Evolutionary conservation across 2,113 vertebrate genomes (phyloP), one percentile per base, ranked within the genome.

Genomic region (Ciconia stormi): DNA sequence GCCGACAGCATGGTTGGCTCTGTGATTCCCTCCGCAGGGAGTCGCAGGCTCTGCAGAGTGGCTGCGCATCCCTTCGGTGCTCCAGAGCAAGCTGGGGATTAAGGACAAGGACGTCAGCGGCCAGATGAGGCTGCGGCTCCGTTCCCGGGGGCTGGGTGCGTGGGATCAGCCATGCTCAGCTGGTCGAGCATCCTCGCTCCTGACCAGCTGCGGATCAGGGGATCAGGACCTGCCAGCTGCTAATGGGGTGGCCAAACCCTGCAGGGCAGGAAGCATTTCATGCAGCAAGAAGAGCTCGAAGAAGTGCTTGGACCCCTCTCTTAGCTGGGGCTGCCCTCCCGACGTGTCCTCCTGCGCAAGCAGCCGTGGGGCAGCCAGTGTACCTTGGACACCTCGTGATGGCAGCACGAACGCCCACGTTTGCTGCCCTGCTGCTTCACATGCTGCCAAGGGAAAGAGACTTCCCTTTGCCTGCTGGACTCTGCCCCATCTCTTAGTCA

Each of bases 371-470:
- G 23, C 26, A 53, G 46, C 19, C 5, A 0, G 12, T 1, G 1
- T 11, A 20, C 62, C 42, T 44, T 50, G 44, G 47, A 12, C 4
- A 27, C 50, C n/a, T 76, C 6, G 2, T 34, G 78, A 17, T 11
- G 29, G 79, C 71, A 44, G 70, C 70, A 29, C 0, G 1, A 19
- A 16, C 1, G 0, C 50, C 87, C 30, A 1, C 3, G 0, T 55
- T 38, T 30, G 36, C 53, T 36, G 52, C 50, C 49, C 38, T 26
- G n/a, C 71, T 63, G 77, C 22, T 82, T n/a, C 47, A 4, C 1
- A 0, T 16, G 63, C 72, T 85, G 67, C 59, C 71, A 25, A 40
- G 69, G 72, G 4, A 38, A 20, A 2, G 2, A 50, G 46, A 32
- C 16, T 42, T 36, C 56, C 70, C 34, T 40, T 16, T 46, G n/a